These are phyloP conservation scores for Campoplex nolae DNA, from an alignment of 2,888 invertebrate species.

Conservation along the genomic window DNA sequence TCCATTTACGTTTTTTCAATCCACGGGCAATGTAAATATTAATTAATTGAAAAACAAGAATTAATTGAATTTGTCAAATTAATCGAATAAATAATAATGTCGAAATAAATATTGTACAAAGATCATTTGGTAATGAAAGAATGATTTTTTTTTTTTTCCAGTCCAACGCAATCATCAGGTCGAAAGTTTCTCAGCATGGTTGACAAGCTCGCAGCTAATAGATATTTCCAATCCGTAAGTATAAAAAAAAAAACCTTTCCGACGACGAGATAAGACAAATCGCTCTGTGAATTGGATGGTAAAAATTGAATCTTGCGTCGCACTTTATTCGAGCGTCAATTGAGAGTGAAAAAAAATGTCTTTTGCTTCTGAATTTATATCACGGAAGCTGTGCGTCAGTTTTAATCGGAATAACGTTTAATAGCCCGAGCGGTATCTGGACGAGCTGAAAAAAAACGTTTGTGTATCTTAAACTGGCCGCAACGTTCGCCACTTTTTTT, in stretches of 20 bases:
- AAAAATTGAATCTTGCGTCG: not conserved
- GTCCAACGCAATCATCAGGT: conserved; percentile 83
- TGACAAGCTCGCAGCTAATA: conserved; percentile 93
- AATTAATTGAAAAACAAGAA: no score
- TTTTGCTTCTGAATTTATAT: not conserved
- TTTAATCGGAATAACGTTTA: conserved; percentile 9
- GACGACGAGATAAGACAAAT: not conserved
- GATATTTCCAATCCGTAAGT: conserved; percentile 92
- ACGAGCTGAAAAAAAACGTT: not conserved
- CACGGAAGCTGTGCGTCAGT: conserved; percentile 12
- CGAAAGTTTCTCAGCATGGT: conserved; percentile 93
- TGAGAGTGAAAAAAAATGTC: not conserved
- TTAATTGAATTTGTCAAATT: no score
- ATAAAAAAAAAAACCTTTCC: not conserved
- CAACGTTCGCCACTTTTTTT: conserved; percentile 1
- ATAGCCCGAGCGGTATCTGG: conserved; percentile 17
- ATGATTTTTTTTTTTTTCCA: conserved; percentile 68
- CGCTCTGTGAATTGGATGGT: not conserved
- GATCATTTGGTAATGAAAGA: not conserved
- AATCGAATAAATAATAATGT: not conserved
- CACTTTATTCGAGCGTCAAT: not conserved
- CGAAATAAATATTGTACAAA: not conserved
- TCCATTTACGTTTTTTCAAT: not conserved
- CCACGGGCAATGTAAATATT: no score
- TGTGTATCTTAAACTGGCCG: conserved; percentile 4